Conservation (phyloP, 2,888 invertebrate genomes). For the Lepidocyrtinus sp. region DNA sequence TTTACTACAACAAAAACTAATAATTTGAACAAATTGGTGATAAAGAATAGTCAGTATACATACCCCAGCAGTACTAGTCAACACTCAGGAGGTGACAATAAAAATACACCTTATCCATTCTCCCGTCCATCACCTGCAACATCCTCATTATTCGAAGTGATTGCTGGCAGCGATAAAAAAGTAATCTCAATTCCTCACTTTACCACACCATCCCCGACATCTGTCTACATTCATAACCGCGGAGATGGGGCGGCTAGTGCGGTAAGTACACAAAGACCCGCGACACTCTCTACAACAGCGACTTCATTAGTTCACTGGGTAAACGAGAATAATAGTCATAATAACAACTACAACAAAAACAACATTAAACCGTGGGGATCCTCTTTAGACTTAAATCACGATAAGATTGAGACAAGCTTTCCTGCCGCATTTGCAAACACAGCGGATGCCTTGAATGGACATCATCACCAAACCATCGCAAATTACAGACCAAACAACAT, state of each 20-base stretch:
- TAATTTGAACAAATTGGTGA: slow-evolving; percentile 40
- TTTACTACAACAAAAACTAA: slow-evolving; percentile 10
- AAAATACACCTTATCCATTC: slow-evolving; percentile 40
- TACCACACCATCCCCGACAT: slow-evolving; percentile 49
- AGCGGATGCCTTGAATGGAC: background rate
- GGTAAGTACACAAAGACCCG: slow-evolving; percentile 32
- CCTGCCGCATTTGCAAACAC: slow-evolving; percentile 37
- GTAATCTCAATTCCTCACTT: slow-evolving; percentile 35
- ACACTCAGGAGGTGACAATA: slow-evolving; percentile 14
- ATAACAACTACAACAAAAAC: slow-evolving; percentile 38
- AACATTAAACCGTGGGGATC: slow-evolving; percentile 41
- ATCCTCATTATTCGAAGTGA: slow-evolving; percentile 25
- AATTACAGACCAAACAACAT: background rate
- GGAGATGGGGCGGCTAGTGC: slow-evolving; percentile 48
- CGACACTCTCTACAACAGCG: slow-evolving; percentile 7
- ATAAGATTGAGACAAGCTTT: slow-evolving; percentile 41
- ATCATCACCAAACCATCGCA: slow-evolving; percentile 15
- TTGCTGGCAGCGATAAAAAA: slow-evolving; percentile 49
- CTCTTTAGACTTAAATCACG: slow-evolving; percentile 32
- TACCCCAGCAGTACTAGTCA: background rate
- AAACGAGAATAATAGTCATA: background rate
- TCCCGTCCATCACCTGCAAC: slow-evolving; percentile 42
- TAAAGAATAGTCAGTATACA: slow-evolving; percentile 38
- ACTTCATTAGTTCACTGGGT: slow-evolving; percentile 38
- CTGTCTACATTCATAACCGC: slow-evolving; percentile 51